Base-by-base conservation (phyloP, 2,888 invertebrate genomes). In the Rotaria sp. region DNA sequence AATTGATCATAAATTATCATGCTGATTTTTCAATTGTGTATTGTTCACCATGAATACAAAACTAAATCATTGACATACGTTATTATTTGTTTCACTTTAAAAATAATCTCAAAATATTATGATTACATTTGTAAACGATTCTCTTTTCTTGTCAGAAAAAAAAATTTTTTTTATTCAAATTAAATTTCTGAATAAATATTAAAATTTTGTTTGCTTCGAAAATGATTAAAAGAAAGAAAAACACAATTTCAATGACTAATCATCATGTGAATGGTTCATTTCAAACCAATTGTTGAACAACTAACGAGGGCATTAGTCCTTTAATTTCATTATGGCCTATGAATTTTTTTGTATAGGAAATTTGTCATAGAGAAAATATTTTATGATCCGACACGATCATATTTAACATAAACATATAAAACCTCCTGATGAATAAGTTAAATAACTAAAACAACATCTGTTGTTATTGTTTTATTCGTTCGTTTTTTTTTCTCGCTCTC, bases 221-320 rank as follows among this genome's bases (percentile, higher is more conserved):
- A 45, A 8, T 45, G 5, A 45, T 45, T 11, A 8, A 45, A 8
- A 45, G 11, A 8, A 11, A 3, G 50, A 50, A 50, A 8, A 52
- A 52, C 11, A 52, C 8, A 2, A 21, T 52, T 52, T n/a, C 2
- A 67, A 35, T 67, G 67, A 35, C 35, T 67, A 67, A 67, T 30
- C 67, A 30, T 67, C 35, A 67, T 67, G 13, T 67, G 67, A 67
- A 67, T 67, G 67, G 67, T 67, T 67, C 67, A 67, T 67, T 67
- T 67, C 67, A 67, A 18, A 35, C 67, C 67, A 67, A 67, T 67
- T 67, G 67, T 30, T 11, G 15, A 30, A 67, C 67, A 67, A 67
- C 30, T 35, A n/a, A 2, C 24, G 26, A n/a, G n/a, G 24, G 24
- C 26, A 57, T 30, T 35, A 35, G 35, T 67, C 15, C 35, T 35